These are phyloP conservation scores for Anolis apletophallus DNA, from an alignment of 2,797 vertebrate species.

Conservation along the genomic window DNA sequence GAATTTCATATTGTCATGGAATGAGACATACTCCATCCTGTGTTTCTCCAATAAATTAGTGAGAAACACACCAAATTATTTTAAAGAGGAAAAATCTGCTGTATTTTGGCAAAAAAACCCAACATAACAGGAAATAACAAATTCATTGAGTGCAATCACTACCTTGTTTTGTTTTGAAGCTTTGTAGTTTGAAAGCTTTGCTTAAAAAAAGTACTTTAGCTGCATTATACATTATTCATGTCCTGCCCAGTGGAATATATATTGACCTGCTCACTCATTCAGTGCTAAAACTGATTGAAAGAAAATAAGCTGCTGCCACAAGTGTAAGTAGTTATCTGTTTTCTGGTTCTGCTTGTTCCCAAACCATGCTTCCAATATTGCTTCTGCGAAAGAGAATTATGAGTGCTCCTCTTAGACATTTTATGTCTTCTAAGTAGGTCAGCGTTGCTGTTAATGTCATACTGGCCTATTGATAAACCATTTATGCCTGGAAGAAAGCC, in stretches of 20 bases:
- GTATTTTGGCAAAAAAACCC: not conserved
- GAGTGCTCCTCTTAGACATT: conserved; percentile 20
- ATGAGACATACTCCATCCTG: not conserved
- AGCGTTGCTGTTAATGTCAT: conserved; percentile 49
- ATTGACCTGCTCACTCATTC: not conserved
- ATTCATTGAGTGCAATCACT: conserved; percentile 2
- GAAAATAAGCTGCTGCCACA: conserved; percentile 30
- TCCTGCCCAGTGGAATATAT: not conserved
- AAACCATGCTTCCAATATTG: conserved; percentile 42
- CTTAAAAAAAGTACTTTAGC: not conserved
- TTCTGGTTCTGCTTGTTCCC: conserved; percentile 55
- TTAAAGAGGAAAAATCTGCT: not conserved
- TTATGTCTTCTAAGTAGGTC: conserved; percentile 63
- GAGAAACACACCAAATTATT: not conserved
- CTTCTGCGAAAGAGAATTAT: conserved; percentile 25
- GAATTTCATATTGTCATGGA: not conserved
- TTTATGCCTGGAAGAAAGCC: conserved; percentile 61
- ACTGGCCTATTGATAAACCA: conserved; percentile 55
- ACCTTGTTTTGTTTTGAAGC: not conserved
- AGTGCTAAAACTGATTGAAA: not conserved
- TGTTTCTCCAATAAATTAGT: not conserved
- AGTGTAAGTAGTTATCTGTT: conserved; percentile 41
- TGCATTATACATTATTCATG: not conserved
- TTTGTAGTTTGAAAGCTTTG: not conserved
- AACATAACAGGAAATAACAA: not conserved